A percentile compares a stretch with the other conserved stretches of the same genome.
These are phyloP conservation scores for Epinotia ramella DNA, from an alignment of 2,888 invertebrate genomes.

Conservation along the genomic window DNA sequence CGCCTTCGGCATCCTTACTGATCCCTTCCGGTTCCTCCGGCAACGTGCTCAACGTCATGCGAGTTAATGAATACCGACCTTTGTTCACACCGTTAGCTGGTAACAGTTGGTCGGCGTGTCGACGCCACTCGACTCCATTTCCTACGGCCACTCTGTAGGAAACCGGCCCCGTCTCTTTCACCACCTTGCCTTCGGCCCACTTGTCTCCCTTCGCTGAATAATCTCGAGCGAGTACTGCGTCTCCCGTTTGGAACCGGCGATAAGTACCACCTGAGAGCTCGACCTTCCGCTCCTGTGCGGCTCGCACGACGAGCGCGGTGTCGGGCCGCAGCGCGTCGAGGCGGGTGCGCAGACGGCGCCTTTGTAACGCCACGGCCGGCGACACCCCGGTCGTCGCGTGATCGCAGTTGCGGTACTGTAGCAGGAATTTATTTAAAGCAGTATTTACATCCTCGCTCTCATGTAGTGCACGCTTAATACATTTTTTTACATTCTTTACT, in stretches of 20 bases:
- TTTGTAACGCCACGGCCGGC: constrained; percentile 47
- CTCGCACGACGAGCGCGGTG: background rate
- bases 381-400: constrained; percentile 47
- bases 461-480: constrained; percentile 45
- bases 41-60: background rate
- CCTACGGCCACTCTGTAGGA: constrained; percentile 5
- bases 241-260: constrained; percentile 9
- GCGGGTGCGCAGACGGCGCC: constrained; percentile 25
- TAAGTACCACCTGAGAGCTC: background rate
- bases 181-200: constrained; percentile 25
- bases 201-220: constrained; percentile 13
- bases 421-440: constrained; percentile 46
- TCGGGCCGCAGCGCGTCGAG: constrained; percentile 27
- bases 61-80: constrained; percentile 15
- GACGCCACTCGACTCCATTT: constrained; percentile 8
- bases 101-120: constrained; percentile 31
- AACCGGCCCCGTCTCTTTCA: constrained; percentile 23
- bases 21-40: background rate
- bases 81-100: background rate
- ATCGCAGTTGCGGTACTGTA: constrained; percentile 48
- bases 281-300: background rate
- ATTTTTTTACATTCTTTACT: constrained; percentile 48
- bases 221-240: constrained; percentile 29
- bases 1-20: constrained; percentile 11
- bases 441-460: constrained; percentile 41